phyloP scores from a whole-genome alignment of 2,113 vertebrate species.

The Phrynosoma blainvillii region DNA sequence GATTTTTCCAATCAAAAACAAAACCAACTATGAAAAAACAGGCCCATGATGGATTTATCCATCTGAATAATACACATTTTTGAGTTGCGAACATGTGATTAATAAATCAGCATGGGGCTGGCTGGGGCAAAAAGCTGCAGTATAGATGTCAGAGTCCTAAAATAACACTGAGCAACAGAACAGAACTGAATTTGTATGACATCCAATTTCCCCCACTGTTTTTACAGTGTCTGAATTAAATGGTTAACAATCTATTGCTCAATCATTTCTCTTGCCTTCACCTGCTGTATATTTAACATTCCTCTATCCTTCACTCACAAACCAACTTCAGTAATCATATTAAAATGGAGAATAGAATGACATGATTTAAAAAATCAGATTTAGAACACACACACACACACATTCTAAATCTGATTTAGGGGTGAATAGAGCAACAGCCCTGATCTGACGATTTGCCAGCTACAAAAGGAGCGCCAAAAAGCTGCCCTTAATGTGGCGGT shows the following conservation, averaged over 20 bases:
- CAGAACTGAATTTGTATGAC: background rate
- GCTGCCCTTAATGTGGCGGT: too few species aligned
- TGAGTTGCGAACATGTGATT: background rate
- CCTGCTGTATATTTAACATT: too few species aligned
- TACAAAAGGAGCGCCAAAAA: too few species aligned
- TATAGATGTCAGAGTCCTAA: background rate
- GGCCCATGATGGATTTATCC: background rate
- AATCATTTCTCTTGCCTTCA: background rate
- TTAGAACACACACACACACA: background rate
- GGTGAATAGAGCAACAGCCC: background rate
- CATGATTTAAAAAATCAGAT: background rate
- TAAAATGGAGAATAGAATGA: background rate
- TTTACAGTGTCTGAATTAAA: background rate
- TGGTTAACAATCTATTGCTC: background rate
- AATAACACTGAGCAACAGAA: background rate
- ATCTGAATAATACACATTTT: background rate
- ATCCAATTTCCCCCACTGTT: too few species aligned
- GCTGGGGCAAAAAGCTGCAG: background rate
- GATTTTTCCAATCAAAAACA: conserved; percentile 10
- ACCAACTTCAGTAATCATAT: too few species aligned
- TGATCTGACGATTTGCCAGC: too few species aligned
- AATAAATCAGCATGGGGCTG: background rate
- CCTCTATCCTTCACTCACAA: background rate
- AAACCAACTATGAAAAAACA: conserved; percentile 1
- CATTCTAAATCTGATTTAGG: too few species aligned